Percentiles rank a stretch among this genome's conserved stretches.
Evolutionary conservation across 2,113 vertebrate genomes (phyloP).

Genomic region (Fukomys damarensis): DNA sequence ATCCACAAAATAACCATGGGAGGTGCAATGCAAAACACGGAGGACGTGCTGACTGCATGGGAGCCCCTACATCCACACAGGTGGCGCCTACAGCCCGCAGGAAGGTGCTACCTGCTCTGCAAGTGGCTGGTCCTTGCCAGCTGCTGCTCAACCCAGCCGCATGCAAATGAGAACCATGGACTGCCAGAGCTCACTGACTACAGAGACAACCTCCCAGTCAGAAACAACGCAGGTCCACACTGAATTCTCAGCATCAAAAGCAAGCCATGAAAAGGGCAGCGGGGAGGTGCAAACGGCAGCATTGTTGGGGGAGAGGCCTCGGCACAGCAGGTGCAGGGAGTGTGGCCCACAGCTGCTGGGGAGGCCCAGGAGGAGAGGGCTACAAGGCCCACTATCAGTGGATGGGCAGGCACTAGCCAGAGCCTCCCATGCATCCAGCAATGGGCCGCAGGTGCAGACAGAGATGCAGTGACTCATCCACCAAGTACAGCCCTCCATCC

Average conservation of each 20-base stretch:
- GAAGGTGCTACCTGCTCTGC: neutral
- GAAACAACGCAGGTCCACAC: neutral
- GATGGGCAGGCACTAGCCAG: neutral
- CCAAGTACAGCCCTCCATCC: constrained; percentile 22
- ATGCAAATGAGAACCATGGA: no score
- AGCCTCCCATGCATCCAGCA: neutral
- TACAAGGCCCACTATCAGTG: neutral
- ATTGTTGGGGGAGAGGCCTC: neutral
- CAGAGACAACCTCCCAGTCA: neutral
- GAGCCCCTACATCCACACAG: neutral
- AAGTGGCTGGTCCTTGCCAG: neutral
- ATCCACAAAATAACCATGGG: neutral
- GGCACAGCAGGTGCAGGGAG: neutral
- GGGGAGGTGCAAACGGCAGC: neutral
- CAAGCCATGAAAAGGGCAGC: neutral
- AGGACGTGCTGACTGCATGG: neutral
- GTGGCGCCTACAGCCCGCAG: neutral
- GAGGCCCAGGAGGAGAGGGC: neutral
- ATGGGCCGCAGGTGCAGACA: neutral
- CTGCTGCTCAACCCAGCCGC: neutral
- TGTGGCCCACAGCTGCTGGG: neutral
- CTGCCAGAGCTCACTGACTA: no score
- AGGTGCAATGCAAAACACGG: neutral
- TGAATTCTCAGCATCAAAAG: neutral
- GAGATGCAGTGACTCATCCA: constrained; percentile 22